A percentile compares a stretch with the other conserved stretches of the same genome.
Conservation (phyloP, 2,113 vertebrate species). For the Gambusia affinis region DNA sequence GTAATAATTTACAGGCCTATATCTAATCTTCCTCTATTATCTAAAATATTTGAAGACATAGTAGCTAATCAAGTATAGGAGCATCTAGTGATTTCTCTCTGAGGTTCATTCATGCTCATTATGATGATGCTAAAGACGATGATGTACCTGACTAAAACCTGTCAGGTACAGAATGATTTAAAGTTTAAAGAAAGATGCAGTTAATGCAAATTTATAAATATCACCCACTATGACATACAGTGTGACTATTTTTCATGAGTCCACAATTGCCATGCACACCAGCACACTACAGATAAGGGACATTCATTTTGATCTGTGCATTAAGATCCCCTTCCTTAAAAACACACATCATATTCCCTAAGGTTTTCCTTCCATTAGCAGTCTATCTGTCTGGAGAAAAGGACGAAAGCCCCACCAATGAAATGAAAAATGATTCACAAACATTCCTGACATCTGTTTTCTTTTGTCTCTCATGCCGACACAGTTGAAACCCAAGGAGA, state of each 20-base stretch:
- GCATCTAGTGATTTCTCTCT: too few relatives aligned
- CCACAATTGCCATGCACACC: conserved; percentile 39
- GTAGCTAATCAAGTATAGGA: too few relatives aligned
- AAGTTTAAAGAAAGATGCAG: too few relatives aligned
- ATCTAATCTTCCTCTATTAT: too few relatives aligned
- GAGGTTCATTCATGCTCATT: too few relatives aligned
- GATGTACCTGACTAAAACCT: too few relatives aligned
- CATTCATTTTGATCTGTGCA: conserved; percentile 35
- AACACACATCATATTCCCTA: conserved; percentile 22
- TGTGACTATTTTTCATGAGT: conserved; percentile 45
- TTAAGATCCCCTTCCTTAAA: conserved; percentile 35
- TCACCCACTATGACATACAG: conserved; percentile 50
- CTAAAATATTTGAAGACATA: too few relatives aligned
- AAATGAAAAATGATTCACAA: conserved; percentile 70
- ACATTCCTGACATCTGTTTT: conserved; percentile 77
- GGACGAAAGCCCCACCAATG: conserved; percentile 30
- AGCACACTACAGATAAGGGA: conserved; percentile 48
- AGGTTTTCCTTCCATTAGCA: conserved; percentile 52
- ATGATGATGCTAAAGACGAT: too few relatives aligned
- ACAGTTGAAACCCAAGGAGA: conserved; percentile 60
- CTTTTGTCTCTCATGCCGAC: conserved; percentile 64
- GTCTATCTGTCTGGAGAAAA: conserved; percentile 50
- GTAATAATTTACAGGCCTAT: too few relatives aligned
- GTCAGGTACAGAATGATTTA: too few relatives aligned
- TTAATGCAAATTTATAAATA: conserved; percentile 46